Evolutionary conservation across 2,797 vertebrate species (phyloP).

Genomic region (Poecilia wingei): DNA sequence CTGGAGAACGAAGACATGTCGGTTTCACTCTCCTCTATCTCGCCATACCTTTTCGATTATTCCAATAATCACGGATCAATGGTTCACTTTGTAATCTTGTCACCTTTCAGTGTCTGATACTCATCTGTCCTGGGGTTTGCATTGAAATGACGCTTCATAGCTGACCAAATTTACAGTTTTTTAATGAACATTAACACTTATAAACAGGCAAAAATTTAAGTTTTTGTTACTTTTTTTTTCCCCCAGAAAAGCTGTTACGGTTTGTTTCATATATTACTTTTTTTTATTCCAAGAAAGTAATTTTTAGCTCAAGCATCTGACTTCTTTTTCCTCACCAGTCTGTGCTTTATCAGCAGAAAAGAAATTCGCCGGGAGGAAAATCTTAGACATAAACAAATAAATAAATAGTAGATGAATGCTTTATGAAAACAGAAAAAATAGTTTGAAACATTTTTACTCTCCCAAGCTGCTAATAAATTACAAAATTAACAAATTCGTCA

Average conservation of each 20-base stretch:
- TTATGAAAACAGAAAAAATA: not conserved
- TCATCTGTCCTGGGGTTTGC: not conserved
- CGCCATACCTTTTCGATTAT: slow-evolving; percentile 24
- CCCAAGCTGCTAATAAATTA: not conserved
- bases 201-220: not conserved
- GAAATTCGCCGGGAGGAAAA: not conserved
- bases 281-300: not conserved
- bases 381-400: not conserved
- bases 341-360: not conserved
- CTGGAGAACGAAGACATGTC: slow-evolving; percentile 30
- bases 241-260: not conserved
- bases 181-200: not conserved
- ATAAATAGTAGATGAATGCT: not conserved
- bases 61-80: not conserved
- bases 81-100: not conserved
- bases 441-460: not conserved
- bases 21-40: slow-evolving; percentile 44
- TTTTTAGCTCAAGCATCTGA: not conserved
- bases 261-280: not conserved
- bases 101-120: not conserved
- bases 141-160: not conserved
- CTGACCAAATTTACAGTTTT: not conserved
- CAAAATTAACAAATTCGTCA: not conserved
- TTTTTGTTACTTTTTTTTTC: no score
- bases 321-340: not conserved